A percentile compares a stretch with the other conserved stretches of the same genome.
These are phyloP conservation scores for Pseudorhiza aurosa DNA, from an alignment of 30 jellyfish, hydroid and myxozoan genomes.

Conservation along the genomic window DNA sequence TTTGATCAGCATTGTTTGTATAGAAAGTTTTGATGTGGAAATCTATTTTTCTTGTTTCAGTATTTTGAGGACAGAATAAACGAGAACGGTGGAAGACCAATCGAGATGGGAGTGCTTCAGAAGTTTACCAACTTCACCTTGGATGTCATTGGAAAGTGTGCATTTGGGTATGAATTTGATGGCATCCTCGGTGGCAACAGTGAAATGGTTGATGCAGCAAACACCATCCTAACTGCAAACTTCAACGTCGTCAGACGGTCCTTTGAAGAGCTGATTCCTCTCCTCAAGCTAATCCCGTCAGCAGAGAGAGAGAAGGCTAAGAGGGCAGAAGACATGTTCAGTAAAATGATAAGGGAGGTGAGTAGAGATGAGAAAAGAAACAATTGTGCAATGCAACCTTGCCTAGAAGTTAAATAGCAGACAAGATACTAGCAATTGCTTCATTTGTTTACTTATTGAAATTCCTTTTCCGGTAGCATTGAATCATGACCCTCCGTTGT, in stretches of 20 bases:
- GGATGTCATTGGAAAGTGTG: conserved; percentile 62
- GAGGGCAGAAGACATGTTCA: conserved; percentile 23
- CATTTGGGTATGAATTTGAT: conserved; percentile 53
- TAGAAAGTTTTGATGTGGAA: too few species aligned
- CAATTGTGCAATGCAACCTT: too few species aligned
- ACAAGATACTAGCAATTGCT: too few species aligned
- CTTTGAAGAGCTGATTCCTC: conserved; percentile 27
- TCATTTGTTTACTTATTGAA: too few species aligned
- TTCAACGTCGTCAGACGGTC: conserved; percentile 20
- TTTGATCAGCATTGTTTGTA: too few species aligned
- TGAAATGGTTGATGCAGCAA: conserved; percentile 27
- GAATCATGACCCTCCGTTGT: too few species aligned
- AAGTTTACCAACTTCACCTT: conserved; percentile 45
- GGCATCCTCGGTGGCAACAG: conserved; percentile 9
- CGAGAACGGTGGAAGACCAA: conserved; percentile 23
- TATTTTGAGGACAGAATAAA: conserved; percentile 15
- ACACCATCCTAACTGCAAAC: conserved; percentile 25
- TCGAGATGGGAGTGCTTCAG: conserved; percentile 25
- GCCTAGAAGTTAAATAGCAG: too few species aligned
- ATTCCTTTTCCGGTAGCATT: too few species aligned
- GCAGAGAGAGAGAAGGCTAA: conserved; percentile 29
- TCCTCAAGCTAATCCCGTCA: conserved; percentile 43
- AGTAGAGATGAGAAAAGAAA: not conserved
- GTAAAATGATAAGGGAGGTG: conserved; percentile 33
- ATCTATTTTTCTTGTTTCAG: conserved; percentile 1